Percentiles rank a stretch among this genome's conserved stretches.
Evolutionary conservation across 2,113 vertebrate genomes (phyloP).

Genomic region (Setophaga kirtlandii): DNA sequence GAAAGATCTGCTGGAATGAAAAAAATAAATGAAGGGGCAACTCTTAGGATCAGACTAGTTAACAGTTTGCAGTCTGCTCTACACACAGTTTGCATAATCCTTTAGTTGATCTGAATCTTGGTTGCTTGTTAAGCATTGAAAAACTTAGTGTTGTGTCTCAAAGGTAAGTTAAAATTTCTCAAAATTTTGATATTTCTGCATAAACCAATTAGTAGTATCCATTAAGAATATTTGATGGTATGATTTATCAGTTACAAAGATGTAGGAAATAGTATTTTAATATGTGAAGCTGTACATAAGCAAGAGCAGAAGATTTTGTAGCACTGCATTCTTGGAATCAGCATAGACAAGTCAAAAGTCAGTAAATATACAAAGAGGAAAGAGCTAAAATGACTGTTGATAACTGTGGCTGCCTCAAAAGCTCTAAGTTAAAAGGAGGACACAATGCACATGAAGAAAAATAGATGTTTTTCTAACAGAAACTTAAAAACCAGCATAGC

Average conservation of each 20-base stretch:
- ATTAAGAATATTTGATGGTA: background rate
- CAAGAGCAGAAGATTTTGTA: background rate
- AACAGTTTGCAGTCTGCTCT: background rate
- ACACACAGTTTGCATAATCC: background rate
- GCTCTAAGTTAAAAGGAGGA: background rate
- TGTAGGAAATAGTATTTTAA: background rate
- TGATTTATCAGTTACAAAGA: background rate
- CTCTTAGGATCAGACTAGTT: background rate
- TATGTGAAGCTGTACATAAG: background rate
- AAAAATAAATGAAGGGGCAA: background rate
- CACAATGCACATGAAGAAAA: background rate
- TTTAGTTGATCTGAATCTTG: background rate
- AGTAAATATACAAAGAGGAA: background rate
- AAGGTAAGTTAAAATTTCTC: background rate
- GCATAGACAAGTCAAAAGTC: background rate
- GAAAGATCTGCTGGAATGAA: constrained; percentile 80
- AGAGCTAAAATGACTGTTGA: background rate
- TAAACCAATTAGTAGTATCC: background rate
- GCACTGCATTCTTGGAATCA: background rate
- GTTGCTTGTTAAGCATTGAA: background rate
- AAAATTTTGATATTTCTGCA: background rate
- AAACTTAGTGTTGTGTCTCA: background rate
- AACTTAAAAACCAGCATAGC: background rate
- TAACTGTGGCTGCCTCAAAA: background rate
- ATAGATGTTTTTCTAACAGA: background rate